Conservation (phyloP, 2,797 vertebrate genomes). For the Rhincodon typus region DNA sequence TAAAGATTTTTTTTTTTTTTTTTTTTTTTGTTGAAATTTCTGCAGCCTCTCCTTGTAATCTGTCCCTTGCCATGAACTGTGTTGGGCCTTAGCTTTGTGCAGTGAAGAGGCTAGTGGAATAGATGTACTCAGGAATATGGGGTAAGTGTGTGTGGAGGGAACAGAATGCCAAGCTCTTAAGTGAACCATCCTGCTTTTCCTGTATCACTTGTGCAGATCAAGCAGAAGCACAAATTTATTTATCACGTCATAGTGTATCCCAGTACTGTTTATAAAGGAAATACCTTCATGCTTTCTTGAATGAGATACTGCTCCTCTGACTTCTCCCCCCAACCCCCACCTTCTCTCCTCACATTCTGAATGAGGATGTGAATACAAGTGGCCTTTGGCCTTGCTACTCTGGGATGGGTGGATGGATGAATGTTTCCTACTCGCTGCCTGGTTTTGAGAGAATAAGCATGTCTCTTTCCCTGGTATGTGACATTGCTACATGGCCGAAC, state of each 20-base stretch:
- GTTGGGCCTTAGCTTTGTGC: neutral
- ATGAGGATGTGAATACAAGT: neutral
- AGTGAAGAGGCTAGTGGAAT: neutral
- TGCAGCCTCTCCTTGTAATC: neutral
- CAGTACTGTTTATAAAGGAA: neutral
- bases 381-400: neutral
- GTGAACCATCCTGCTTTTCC: neutral
- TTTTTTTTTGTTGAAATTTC: neutral
- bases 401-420: too few relatives aligned
- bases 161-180: neutral
- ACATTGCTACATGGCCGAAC: neutral
- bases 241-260: slow-evolving; percentile 16
- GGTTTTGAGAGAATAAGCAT: neutral
- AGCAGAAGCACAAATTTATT: neutral
- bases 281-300: neutral
- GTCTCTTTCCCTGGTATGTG: neutral
- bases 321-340: neutral
- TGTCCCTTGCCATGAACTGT: neutral
- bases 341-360: too few relatives aligned
- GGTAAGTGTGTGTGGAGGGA: too few relatives aligned
- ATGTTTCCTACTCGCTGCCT: neutral
- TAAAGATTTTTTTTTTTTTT: neutral
- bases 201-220: neutral
- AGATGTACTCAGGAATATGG: neutral
- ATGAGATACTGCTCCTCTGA: neutral